Conservation (phyloP, 2,888 invertebrate genomes). For the Parascotia fuliginaria region DNA sequence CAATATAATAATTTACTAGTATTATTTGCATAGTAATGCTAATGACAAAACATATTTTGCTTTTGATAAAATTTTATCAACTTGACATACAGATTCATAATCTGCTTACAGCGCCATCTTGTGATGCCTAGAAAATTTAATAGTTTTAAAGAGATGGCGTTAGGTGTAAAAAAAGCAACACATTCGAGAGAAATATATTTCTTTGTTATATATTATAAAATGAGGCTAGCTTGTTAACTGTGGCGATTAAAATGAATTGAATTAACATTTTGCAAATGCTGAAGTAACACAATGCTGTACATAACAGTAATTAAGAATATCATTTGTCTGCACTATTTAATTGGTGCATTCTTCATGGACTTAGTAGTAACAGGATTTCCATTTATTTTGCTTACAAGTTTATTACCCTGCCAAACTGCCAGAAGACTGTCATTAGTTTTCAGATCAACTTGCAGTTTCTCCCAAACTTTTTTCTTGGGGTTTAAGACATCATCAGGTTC, state of each 20-base stretch:
- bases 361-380: slow-evolving; percentile 92
- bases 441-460: slow-evolving; percentile 93
- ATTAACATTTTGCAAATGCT: slow-evolving; percentile 17
- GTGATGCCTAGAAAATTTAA: background rate
- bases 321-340: slow-evolving; percentile 86
- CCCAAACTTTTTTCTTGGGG: slow-evolving; percentile 99
- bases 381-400: slow-evolving; percentile 88
- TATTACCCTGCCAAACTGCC: slow-evolving; percentile 95
- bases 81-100: no score
- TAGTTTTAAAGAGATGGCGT: background rate
- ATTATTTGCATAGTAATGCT: background rate
- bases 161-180: slow-evolving; percentile 9
- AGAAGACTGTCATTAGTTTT: slow-evolving; percentile 89
- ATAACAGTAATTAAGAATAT: slow-evolving; percentile 6
- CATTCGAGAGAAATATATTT: slow-evolving; percentile 25
- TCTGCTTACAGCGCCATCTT: slow-evolving; percentile 15
- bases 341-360: slow-evolving; percentile 92
- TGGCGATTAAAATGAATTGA: no score
- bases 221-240: slow-evolving; percentile 1
- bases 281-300: slow-evolving; percentile 8
- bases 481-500: slow-evolving; percentile 94
- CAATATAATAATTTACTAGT: background rate
- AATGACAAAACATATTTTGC: no score
- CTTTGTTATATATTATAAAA: slow-evolving; percentile 24
- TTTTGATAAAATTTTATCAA: no score